These are phyloP conservation scores for Henricia sp. DNA, from an alignment of 53 echinoderm and acorn worm genomes.

Conservation along the genomic window DNA sequence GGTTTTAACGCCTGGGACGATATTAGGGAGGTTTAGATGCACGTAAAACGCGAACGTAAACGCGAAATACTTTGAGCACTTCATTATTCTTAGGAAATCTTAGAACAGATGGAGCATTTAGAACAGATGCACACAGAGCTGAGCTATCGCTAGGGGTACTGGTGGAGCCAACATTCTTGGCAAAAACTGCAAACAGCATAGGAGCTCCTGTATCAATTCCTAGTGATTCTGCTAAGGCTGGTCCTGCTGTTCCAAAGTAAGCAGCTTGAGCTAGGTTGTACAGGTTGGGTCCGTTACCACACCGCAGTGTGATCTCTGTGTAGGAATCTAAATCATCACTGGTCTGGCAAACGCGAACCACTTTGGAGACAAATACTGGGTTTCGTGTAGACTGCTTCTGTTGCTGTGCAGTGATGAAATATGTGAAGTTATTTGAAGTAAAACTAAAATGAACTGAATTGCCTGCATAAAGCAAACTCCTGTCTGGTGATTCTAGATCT, in stretches of 20 bases:
- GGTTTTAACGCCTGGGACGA: no score
- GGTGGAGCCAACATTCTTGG: no score
- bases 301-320: conserved; percentile 64
- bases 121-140: no score
- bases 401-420: conserved; percentile 44
- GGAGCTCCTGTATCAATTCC: conserved; percentile 1
- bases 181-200: no score
- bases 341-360: conserved; percentile 40
- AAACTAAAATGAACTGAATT: conserved; percentile 2
- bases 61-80: no score
- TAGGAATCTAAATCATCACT: conserved; percentile 38
- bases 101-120: no score
- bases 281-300: neutral
- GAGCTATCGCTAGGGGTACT: no score
- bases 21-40: no score
- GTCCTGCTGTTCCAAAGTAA: conserved; percentile 69
- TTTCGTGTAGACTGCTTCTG: neutral
- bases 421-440: neutral
- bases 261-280: conserved; percentile 68
- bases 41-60: no score
- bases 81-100: no score
- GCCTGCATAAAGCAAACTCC: neutral
- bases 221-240: conserved; percentile 41
- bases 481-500: neutral
- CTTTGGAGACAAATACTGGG: conserved; percentile 18